Percentiles rank a stretch among this genome's conserved stretches.
These are phyloP conservation scores for Oxycera nigricornis DNA, from an alignment of 2,888 invertebrate species.

Conservation along the genomic window DNA sequence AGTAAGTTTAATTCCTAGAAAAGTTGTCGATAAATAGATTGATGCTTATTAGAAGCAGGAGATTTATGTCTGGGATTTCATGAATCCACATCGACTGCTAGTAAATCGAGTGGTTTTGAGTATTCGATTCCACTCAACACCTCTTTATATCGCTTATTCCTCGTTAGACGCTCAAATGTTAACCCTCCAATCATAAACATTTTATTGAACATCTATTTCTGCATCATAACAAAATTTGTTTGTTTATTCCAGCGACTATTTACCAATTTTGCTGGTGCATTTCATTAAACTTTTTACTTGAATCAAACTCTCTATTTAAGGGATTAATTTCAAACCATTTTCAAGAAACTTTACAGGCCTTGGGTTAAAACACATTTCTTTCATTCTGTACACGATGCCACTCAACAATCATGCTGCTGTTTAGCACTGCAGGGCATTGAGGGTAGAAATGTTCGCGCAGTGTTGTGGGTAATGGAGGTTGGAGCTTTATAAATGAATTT, in stretches of 20 bases:
- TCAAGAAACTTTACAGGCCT: background rate
- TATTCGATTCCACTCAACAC: slow-evolving; percentile 1
- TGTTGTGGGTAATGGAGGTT: slow-evolving; percentile 19
- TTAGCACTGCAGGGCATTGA: background rate
- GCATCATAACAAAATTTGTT: background rate
- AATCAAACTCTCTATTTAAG: background rate
- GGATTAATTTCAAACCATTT: background rate
- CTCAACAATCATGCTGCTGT: background rate
- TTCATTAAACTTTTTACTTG: background rate
- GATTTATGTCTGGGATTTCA: background rate
- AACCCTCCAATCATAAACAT: background rate
- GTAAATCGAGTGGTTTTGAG: background rate
- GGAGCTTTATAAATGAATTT: slow-evolving; percentile 42
- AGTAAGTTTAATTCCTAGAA: background rate
- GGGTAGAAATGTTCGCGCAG: background rate
- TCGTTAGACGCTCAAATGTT: background rate
- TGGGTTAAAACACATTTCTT: background rate
- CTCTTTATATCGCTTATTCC: background rate
- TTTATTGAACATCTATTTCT: background rate
- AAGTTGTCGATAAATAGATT: background rate
- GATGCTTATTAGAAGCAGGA: background rate
- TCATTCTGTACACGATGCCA: background rate
- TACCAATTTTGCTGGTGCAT: background rate
- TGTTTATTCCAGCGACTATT: background rate
- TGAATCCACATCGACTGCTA: no score